Evolutionary conservation across 2,797 vertebrate species (phyloP), one percentile per base, ranked within the genome.

Genomic region (Taenioides sp.): DNA sequence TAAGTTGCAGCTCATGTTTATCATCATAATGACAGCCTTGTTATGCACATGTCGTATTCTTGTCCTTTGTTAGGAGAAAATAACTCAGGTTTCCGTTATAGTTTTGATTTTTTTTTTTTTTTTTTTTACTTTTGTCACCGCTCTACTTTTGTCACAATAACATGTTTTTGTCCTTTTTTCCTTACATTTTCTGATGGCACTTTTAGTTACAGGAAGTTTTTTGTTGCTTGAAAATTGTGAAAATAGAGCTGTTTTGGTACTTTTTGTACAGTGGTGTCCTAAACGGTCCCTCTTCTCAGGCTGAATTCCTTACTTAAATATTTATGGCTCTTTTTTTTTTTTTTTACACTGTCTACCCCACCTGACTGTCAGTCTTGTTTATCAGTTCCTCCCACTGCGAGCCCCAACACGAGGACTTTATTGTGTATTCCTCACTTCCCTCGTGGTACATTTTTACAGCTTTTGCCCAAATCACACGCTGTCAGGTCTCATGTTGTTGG

Each of bases 371-470:
- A 50, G 34, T 55, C 43, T 57, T 47, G 43, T 47, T 66, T 22
- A 9, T 28, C 34, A 20, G 3, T 57, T 25, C 43, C 28, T 63
- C 71, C 17, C 14, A 49, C 67, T 60, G 18, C 54, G 3, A 60
- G 69, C 10, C 52, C 52, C 57, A 59, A 77, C 54, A 63, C n/a
- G 68, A 75, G n/a, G 57, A 47, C 31, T 70, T 66, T 59, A 25
- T 60, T 47, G 71, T 67, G 31, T 40, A 72, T 77, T 76, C 17
- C 63, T 82, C 68, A 27, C 74, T 50, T 75, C 55, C n/a, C 27
- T 75, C 67, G 20, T 9, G 23, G 16, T 70, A 40, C 55, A 64
- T 65, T 74, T 62, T 75, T 69, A 62, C 18, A 55, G 17, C 22
- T 37, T 70, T 20, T 66, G 40, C 52, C 54, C 23, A 65, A 67